These are phyloP conservation scores for Sebastolobus altivelis DNA, from an alignment of 2,797 vertebrate genomes.

Conservation along the genomic window DNA sequence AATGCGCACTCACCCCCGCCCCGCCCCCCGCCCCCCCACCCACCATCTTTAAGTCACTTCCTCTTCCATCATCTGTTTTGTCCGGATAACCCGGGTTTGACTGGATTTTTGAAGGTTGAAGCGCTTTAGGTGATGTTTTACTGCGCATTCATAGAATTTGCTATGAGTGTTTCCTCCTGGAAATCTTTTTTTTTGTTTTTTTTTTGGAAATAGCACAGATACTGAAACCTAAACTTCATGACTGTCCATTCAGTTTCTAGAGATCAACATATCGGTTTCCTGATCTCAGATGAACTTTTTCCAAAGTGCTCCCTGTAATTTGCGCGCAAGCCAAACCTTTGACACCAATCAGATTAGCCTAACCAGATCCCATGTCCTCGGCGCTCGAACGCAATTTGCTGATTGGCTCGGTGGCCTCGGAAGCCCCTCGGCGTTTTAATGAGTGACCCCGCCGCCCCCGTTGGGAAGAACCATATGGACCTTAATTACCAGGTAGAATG, in stretches of 20 bases:
- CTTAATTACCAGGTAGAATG: constrained; percentile 63
- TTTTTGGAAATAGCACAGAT: neutral
- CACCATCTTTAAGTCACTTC: constrained; percentile 52
- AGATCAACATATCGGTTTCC: neutral
- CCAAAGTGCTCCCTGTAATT: constrained; percentile 13
- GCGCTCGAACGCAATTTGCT: neutral
- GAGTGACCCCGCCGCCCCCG: constrained; percentile 39
- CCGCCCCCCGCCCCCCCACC: neutral
- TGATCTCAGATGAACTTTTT: constrained; percentile 25
- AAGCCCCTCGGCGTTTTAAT: constrained; percentile 21
- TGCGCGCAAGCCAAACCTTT: constrained; percentile 10
- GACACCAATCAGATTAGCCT: constrained; percentile 34
- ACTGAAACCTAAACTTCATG: neutral
- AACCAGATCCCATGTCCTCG: neutral
- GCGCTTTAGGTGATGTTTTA: too few relatives aligned
- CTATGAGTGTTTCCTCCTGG: neutral
- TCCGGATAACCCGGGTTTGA: constrained; percentile 2
- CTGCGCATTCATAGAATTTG: neutral
- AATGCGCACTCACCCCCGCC: constrained; percentile 65
- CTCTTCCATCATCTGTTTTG: constrained; percentile 34
- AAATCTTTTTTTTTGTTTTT: neutral
- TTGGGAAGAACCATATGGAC: constrained; percentile 68
- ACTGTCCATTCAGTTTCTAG: neutral
- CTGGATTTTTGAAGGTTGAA: neutral
- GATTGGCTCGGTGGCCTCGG: constrained; percentile 5